Conservation (phyloP, 2,113 vertebrate species). For the Cervus canadensis region DNA sequence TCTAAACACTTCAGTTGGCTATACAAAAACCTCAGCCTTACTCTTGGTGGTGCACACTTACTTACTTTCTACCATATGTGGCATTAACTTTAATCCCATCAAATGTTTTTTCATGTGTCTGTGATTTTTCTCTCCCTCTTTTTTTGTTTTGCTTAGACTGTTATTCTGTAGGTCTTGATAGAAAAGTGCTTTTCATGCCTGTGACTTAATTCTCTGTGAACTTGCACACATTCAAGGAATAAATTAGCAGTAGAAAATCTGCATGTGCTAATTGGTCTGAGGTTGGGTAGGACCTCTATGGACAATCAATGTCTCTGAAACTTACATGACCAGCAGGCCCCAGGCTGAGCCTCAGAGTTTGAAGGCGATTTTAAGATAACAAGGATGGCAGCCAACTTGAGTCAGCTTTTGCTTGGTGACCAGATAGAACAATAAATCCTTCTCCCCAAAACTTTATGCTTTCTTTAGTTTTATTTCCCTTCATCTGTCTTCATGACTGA, state of each 20-base stretch:
- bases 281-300: not conserved
- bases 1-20: not conserved
- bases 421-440: not conserved
- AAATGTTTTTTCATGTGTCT: not conserved
- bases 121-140: not conserved
- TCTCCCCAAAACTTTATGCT: not conserved
- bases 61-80: not conserved
- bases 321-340: not conserved
- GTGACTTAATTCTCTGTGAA: not conserved
- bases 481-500: not conserved
- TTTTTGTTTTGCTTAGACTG: not conserved
- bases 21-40: not conserved
- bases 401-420: not conserved
- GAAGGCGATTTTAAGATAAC: not conserved
- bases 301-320: not conserved
- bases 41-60: not conserved
- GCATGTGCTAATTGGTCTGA: not conserved
- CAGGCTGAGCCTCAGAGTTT: not conserved
- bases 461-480: not conserved
- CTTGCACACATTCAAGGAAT: not conserved
- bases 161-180: not conserved
- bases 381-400: not conserved
- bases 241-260: not conserved
- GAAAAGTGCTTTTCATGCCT: not conserved
- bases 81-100: not conserved